A percentile compares a stretch with the other conserved stretches of the same genome.
phyloP scores from a whole-genome alignment of 2,888 invertebrate genomes.

The Andrena flavipes region DNA sequence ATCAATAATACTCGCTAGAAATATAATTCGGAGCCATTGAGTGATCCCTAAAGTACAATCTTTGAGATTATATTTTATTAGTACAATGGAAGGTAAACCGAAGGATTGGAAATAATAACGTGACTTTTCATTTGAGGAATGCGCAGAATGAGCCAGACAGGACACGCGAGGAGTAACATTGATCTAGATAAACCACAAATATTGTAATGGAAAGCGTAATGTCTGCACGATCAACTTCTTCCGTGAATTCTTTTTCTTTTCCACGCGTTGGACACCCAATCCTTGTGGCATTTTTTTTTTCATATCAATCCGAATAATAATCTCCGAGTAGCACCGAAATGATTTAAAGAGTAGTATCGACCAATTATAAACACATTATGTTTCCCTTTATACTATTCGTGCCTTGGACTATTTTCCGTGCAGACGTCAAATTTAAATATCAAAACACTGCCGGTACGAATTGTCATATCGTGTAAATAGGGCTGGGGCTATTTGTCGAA shows the following conservation, averaged over 20 bases:
- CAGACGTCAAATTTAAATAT: constrained; percentile 29
- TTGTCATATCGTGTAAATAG: constrained; percentile 38
- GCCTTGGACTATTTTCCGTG: constrained; percentile 15
- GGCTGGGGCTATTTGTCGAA: no score
- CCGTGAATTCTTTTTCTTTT: not conserved
- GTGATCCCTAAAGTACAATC: constrained; percentile 41
- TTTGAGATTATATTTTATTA: constrained; percentile 54
- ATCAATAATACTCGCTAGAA: constrained; percentile 21
- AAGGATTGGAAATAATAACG: not conserved
- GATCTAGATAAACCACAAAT: constrained; percentile 33
- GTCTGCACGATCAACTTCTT: constrained; percentile 26
- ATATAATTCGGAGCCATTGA: not conserved
- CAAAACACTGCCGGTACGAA: constrained; percentile 49
- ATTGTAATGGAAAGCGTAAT: constrained; percentile 19
- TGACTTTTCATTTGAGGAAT: not conserved
- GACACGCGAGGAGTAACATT: constrained; percentile 22
- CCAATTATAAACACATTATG: constrained; percentile 37
- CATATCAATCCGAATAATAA: not conserved
- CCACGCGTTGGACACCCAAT: not conserved
- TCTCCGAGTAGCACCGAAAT: no score
- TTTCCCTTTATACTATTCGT: constrained; percentile 33
- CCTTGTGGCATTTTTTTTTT: not conserved
- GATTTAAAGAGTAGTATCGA: not conserved
- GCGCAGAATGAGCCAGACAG: not conserved
- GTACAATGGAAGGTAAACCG: not conserved